Conservation (phyloP, 2,113 vertebrate genomes). For the Steatornis caripensis region DNA sequence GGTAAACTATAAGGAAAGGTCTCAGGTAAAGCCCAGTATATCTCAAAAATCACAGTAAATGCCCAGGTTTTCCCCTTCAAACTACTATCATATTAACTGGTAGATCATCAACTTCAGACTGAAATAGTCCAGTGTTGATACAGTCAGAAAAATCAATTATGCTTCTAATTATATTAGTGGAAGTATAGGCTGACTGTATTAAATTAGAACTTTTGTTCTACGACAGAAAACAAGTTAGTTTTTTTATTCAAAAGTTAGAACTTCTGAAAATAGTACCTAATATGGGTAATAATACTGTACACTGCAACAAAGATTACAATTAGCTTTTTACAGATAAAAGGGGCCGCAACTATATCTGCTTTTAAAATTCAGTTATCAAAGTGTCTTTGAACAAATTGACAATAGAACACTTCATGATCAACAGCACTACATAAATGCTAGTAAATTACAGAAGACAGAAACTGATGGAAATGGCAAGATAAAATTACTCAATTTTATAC, state of each 20-base stretch:
- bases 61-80: neutral
- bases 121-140: neutral
- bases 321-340: neutral
- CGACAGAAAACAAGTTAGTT: neutral
- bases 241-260: neutral
- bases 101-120: neutral
- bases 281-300: neutral
- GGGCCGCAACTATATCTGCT: neutral
- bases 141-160: neutral
- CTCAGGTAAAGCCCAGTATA: neutral
- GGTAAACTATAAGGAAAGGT: neutral
- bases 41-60: neutral
- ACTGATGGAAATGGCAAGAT: slow-evolving; percentile 8
- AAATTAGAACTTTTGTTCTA: neutral
- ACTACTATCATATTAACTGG: neutral
- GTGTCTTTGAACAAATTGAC: neutral
- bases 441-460: neutral
- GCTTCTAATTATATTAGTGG: neutral
- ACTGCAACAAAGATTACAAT: neutral
- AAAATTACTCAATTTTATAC: slow-evolving; percentile 1
- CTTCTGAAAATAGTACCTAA: neutral
- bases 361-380: neutral
- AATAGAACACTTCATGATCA: slow-evolving; percentile 28
- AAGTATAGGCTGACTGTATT: neutral
- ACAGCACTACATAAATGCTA: neutral